phyloP scores from a whole-genome alignment of 2,113 vertebrate genomes.

The Erythrolamprus reginae region DNA sequence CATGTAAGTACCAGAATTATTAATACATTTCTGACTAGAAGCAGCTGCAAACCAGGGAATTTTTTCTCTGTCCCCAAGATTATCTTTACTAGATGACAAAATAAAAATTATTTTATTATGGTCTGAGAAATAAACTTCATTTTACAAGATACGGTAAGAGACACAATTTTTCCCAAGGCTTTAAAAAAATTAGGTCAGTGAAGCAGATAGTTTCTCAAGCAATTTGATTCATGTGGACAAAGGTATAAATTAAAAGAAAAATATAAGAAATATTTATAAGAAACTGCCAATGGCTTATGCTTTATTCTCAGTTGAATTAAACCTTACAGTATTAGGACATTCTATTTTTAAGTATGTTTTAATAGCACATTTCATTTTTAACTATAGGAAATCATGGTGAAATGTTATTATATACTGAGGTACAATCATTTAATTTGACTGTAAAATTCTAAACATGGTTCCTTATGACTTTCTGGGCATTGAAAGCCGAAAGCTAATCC shows the following conservation, averaged over 20 bases:
- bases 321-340: not conserved
- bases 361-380: not conserved
- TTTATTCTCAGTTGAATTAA: not conserved
- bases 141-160: not conserved
- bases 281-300: not conserved
- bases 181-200: not conserved
- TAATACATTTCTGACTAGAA: not conserved
- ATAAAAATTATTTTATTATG: not conserved
- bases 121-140: not conserved
- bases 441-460: not conserved
- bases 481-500: not conserved
- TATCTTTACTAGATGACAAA: not conserved
- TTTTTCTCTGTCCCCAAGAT: not conserved
- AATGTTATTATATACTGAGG: not conserved
- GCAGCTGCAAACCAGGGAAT: not conserved
- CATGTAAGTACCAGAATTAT: not conserved
- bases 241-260: not conserved
- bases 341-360: not conserved
- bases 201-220: not conserved
- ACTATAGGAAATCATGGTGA: not conserved
- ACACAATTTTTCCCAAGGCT: not conserved
- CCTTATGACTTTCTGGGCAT: not conserved
- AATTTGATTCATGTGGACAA: not conserved
- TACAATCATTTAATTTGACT: not conserved
- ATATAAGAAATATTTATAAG: not conserved